Evolutionary conservation across 2,113 vertebrate genomes (phyloP), one percentile per base, ranked within the genome.

Genomic region (Semnopithecus entellus): DNA sequence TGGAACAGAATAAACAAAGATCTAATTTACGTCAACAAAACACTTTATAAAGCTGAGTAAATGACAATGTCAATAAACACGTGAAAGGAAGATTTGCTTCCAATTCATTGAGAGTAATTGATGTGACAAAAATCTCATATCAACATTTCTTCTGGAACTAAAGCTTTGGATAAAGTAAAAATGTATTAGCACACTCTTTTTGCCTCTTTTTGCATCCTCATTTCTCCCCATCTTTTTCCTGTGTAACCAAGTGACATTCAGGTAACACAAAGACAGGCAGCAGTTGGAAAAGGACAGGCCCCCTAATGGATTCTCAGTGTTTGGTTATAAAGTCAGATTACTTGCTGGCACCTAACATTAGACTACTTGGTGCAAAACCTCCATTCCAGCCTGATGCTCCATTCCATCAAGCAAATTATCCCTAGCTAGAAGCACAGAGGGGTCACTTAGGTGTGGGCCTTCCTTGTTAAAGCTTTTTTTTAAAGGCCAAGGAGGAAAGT

Each of bases 401-500:
- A 22, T 83, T 88, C 32, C 0, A 6, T n/a, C 16, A 90, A 66
- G 82, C 48, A 95, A 35, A 83, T 96, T 84, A 43, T 91, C 52
- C 38, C 20, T 23, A 72, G 22, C 40, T 48, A 10, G 20, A 97
- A 94, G 35, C 79, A 84, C 5, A 52, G 38, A 91, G 4, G 13
- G 40, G 72, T 64, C 40, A 68, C 6, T 14, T 70, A 81, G 48
- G 25, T 76, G n/a, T 85, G 79, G 25, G 5, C 32, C 25, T 94
- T 83, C 73, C 84, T 50, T 96, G 88, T 75, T 94, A 98, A 97
- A 97, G 96, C 80, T 55, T 64, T 73, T 98, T 97, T 94, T 97
- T 98, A 97, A 97, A 43, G 90, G 66, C 94, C 95, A 95, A 90
- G 92, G 96, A 97, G 85, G 97, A 97, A 98, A 90, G 79, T 87